Base-by-base conservation (phyloP, 2,888 invertebrate genomes). In the Hemithea aestivaria region DNA sequence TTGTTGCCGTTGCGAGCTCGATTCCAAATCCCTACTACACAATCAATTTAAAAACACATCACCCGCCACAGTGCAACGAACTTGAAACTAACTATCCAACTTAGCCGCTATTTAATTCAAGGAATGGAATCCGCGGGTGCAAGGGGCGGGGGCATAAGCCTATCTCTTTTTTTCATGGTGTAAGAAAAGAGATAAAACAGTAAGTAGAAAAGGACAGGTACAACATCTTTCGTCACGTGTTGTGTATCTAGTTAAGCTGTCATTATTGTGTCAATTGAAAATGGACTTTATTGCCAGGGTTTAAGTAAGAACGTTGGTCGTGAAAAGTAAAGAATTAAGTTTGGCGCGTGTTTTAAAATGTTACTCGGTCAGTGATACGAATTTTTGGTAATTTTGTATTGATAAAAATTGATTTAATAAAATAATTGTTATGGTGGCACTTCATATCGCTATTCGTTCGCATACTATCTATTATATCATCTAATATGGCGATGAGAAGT, bases 181-280 rank as follows among this genome's bases (percentile, higher is more conserved):
- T 35, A 27, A 40, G 36, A 47, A 55, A 48, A 44, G 51, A 59
- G 51, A 48, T 39, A 30, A 40, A 20, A 22, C 4, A 8, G 6
- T 47, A 39, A 30, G 35, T 45, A 51, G 62, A 73, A 54, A 29
- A 57, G 56, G 72, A 69, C 38, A 50, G 62, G 39, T 44, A 48
- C 48, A 56, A 60, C 61, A 58, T 52, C 33, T 47, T 52, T 51
- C 61, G 59, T 70, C 70, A 73, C 73, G 68, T 74, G 74, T 64
- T 22, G 53, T 53, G 50, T 53, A 50, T 58, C 45, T 51, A 58
- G 47, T 57, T 51, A 39, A 55, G 32, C 47, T 36, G 33, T 47
- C 38, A 33, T 10, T 45, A 35, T 28, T 21, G 16, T 35, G 10
- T 26, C 27, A 42, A 37, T 45, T 25, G 12, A 66, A 49, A 54